A percentile compares a stretch with the other conserved stretches of the same genome.
Conservation (phyloP, 1,140 invertebrate genomes). For the Lysiphlebus fabarum region DNA sequence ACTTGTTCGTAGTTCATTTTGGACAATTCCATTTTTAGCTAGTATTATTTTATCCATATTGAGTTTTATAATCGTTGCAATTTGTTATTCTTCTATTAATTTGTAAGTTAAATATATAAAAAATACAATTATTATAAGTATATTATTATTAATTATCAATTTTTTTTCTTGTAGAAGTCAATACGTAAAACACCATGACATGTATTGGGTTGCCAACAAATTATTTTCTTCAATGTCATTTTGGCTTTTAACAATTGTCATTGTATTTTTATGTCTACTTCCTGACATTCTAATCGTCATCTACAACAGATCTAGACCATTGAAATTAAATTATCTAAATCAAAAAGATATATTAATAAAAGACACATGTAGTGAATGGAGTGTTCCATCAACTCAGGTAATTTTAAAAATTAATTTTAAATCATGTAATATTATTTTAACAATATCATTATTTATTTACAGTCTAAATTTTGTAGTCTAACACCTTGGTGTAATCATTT, state of each 20-base stretch:
- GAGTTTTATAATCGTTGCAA: conserved; percentile 58
- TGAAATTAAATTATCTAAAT: conserved; percentile 25
- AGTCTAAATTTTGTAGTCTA: conserved; percentile 1
- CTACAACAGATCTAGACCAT: conserved; percentile 32
- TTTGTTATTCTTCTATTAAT: conserved; percentile 60
- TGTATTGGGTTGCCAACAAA: conserved; percentile 62
- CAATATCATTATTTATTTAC: not conserved
- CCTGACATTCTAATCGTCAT: conserved; percentile 59
- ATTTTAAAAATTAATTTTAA: not conserved
- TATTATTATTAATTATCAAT: no score
- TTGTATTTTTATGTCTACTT: conserved; percentile 58
- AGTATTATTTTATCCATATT: conserved; percentile 61
- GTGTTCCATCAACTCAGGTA: conserved; percentile 14
- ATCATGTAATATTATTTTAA: not conserved
- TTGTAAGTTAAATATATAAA: conserved; percentile 54
- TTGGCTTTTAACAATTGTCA: conserved; percentile 61
- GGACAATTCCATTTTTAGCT: conserved; percentile 60
- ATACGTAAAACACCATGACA: conserved; percentile 21
- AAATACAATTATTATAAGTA: not conserved
- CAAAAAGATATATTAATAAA: conserved; percentile 13
- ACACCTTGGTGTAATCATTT: conserved; percentile 30
- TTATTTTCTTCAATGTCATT: conserved; percentile 60
- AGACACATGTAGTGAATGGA: conserved; percentile 18
- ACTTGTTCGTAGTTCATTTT: conserved; percentile 64
- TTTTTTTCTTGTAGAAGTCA: no score